These are phyloP conservation scores for Sacculina carcini DNA, from an alignment of 2,888 invertebrate genomes.

Conservation along the genomic window DNA sequence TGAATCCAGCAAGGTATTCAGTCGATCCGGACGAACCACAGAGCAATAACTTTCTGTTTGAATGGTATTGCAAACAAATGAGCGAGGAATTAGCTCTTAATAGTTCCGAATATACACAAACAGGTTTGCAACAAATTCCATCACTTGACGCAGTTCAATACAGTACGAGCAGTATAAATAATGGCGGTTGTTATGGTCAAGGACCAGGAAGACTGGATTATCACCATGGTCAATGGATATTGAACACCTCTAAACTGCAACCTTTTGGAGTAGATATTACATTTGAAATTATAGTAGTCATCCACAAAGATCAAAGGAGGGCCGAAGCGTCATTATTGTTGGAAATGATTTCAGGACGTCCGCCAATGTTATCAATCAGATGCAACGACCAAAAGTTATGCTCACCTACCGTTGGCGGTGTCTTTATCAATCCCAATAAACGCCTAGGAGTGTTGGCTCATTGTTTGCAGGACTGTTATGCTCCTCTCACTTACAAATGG, in stretches of 20 bases:
- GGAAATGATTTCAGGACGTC: neutral
- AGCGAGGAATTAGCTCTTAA: neutral
- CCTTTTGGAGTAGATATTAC: neutral
- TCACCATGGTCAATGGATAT: neutral
- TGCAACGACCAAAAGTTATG: neutral
- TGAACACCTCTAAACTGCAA: neutral
- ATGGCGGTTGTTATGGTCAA: neutral
- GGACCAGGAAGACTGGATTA: neutral
- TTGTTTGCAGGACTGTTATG: neutral
- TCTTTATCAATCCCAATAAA: neutral
- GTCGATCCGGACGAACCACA: conserved; percentile 20
- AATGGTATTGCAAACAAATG: neutral
- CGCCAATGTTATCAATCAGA: neutral
- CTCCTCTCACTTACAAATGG: neutral
- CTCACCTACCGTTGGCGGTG: neutral
- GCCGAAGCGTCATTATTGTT: neutral
- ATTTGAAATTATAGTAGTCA: neutral
- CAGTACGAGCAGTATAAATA: neutral
- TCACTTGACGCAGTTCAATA: neutral
- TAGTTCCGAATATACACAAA: neutral
- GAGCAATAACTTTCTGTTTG: conserved; percentile 11
- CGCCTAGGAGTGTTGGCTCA: neutral
- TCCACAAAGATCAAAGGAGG: neutral
- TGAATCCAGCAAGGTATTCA: conserved; percentile 18
- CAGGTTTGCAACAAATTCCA: neutral